Base-by-base conservation (phyloP, 1,140 invertebrate genomes). In the Drosophila santomea region DNA sequence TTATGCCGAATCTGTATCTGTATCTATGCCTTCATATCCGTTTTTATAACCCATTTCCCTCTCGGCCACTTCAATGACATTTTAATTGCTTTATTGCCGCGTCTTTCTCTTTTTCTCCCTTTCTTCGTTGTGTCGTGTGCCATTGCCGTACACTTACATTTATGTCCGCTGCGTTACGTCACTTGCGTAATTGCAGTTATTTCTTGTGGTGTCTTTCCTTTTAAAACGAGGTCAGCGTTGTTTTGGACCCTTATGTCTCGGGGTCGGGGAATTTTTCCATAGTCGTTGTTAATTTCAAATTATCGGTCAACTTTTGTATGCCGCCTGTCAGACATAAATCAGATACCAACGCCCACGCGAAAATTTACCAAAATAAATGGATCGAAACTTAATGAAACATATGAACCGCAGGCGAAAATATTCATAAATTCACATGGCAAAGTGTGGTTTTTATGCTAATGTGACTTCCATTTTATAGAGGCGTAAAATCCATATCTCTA, bases 1-100 rank as follows among this genome's bases (percentile, higher is more conserved):
- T 63, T 82, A 82, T 78, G 52, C 63, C 64, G 62, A 54, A 55
- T 62, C 43, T 56, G 45, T 78, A 55, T 55, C 20, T 20, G 20
- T 20, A 20, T 83, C 74, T 86, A 56, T 86, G 74, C 62, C 67
- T 88, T 80, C 76, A 83, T 88, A 88, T 88, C 83, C 83, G 83
- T 88, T 88, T 88, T 89, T 88, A 88, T 88, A 79, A 88, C 84
- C 63, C 80, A 89, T 83, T 88, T 88, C 83, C 83, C 80, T 79
- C 75, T 76, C 80, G 57, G 51, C 51, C 76, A 77, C 56, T 76
- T 73, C 83, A 88, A 89, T 88, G 83, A 88, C 83, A 89, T 88
- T 88, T 88, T 88, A 88, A 88, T 88, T 89, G 84, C 84, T 89
- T 88, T 86, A 86, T 86, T 88, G 82, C 78, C 74, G 51, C 45